Evolutionary conservation across 1,140 invertebrate genomes (phyloP).

Genomic region (Caerostris extrusa): DNA sequence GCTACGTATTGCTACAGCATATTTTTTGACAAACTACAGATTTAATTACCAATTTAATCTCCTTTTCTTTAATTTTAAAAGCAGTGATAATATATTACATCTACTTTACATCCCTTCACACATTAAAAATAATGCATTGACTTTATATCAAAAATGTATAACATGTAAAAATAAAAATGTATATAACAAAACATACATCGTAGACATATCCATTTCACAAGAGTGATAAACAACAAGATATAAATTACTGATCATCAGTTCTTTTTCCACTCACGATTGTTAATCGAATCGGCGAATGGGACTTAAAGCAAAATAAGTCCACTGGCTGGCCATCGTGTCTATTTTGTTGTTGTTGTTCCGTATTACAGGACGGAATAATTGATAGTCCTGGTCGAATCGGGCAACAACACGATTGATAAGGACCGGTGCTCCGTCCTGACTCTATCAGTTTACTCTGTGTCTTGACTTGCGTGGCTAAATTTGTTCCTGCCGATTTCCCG

Average conservation of each 20-base stretch:
- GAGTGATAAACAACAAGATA: not conserved
- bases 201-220: conserved; percentile 16
- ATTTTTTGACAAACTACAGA: too few relatives aligned
- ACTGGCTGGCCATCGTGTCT: not conserved
- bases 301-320: not conserved
- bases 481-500: conserved; percentile 38
- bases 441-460: conserved; percentile 27
- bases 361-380: conserved; percentile 39
- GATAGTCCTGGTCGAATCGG: conserved; percentile 23
- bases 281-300: not conserved
- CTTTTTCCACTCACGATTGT: not conserved
- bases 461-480: not conserved
- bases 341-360: not conserved
- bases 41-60: too few relatives aligned
- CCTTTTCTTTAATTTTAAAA: too few relatives aligned
- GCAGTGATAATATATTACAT: too few relatives aligned
- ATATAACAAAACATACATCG: not conserved
- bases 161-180: too few relatives aligned
- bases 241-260: not conserved
- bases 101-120: too few relatives aligned
- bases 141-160: too few relatives aligned
- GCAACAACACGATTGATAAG: conserved; percentile 42
- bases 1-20: too few relatives aligned
- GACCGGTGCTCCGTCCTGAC: not conserved
- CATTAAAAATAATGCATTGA: too few relatives aligned